Conservation (phyloP, 2,888 invertebrate genomes). For the Corbicula japonica region DNA sequence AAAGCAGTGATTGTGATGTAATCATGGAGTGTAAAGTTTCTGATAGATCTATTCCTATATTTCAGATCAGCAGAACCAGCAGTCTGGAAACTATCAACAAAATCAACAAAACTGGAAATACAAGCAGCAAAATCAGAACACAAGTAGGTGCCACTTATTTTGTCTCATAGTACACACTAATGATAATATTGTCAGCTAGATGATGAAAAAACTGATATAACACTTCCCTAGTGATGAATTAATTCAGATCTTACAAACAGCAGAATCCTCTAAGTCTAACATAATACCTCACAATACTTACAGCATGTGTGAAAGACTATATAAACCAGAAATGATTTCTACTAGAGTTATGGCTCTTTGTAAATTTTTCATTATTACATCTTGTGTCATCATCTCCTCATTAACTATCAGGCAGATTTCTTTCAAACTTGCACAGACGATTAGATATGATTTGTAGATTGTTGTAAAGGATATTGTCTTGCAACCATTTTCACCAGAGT, state of each 20-base stretch:
- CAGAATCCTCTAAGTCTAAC: background rate
- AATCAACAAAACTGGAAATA: constrained; percentile 66
- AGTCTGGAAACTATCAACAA: constrained; percentile 56
- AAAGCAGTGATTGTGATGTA: too few relatives aligned
- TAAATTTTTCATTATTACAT: too few relatives aligned
- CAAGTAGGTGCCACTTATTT: constrained; percentile 12
- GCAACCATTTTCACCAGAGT: too few relatives aligned
- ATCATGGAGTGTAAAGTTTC: too few relatives aligned
- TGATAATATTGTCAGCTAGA: background rate
- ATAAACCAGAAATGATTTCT: background rate
- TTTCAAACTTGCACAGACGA: too few relatives aligned
- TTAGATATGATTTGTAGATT: too few relatives aligned
- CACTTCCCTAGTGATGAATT: background rate
- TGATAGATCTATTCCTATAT: constrained; percentile 18
- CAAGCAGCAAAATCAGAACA: constrained; percentile 14
- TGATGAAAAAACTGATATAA: background rate
- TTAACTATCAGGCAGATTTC: too few relatives aligned
- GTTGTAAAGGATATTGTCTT: too few relatives aligned
- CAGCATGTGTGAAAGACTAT: background rate
- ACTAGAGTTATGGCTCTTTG: too few relatives aligned
- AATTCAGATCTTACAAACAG: background rate
- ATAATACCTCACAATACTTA: background rate
- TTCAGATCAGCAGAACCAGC: constrained; percentile 62
- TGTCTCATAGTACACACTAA: background rate
- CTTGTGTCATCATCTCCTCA: too few relatives aligned